Base-by-base conservation (phyloP, 2,888 invertebrate genomes). In the Mythimna vitellina region DNA sequence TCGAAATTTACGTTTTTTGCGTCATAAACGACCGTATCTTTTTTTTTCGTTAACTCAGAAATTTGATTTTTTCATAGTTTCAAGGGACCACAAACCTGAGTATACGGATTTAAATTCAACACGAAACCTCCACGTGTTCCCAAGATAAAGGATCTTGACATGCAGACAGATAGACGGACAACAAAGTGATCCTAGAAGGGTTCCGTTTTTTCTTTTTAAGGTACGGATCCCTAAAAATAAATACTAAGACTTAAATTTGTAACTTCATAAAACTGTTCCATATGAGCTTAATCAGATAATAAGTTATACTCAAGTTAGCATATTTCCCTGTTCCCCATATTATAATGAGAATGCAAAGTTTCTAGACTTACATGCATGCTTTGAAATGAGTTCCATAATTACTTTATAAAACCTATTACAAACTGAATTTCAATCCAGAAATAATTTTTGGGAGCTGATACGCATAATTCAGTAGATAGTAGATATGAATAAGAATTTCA, bases 311-410 rank as follows among this genome's bases (percentile, higher is more conserved):
- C 74, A 85, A 91, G 89, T 91, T 90, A 90, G 87, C 89, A 91
- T 92, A 91, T 92, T 93, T 92, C 90, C 88, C 89, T 89, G 88
- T 90, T 91, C 87, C 87, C 87, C 83, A 88, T 89, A 86, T 90
- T 91, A 87, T 92, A 92, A 92, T 88, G 91, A 92, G 90, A 90
- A 91, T 87, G 87, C 83, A 87, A 93, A 94, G 89, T 93, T 93
- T 86, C 85, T 86, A 89, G 88, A 89, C 89, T 90, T 90, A 91
- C 89, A 88, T 88, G 87, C 85, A 86, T 83, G 79, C 63, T 87
- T 84, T 81, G 81, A 76, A 87, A 89, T 87, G 84, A 89, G 90
- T 89, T 86, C 81, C 78, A 84, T 90, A 89, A 92, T 92, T 88
- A 87, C 86, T 90, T 92, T 88, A 86, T 73, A 78, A 89, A 81